phyloP scores from a whole-genome alignment of 2,113 vertebrate species.

The Dipodomys spectabilis region DNA sequence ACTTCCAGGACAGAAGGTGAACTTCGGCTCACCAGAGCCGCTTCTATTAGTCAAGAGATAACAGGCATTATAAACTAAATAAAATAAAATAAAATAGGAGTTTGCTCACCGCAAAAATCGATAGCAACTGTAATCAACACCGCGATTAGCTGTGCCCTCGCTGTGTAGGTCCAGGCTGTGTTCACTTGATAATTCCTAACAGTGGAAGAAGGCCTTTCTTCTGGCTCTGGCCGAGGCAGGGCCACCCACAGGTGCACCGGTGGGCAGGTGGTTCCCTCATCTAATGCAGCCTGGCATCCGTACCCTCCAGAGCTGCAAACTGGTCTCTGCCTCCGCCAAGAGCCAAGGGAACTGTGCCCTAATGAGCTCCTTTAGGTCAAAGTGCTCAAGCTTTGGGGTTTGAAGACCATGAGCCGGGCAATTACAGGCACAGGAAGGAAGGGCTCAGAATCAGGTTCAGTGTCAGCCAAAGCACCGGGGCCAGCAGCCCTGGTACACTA shows the following conservation, averaged over 20 bases:
- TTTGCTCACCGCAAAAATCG: conserved; percentile 77
- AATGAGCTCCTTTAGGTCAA: too few species aligned
- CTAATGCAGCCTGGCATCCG: fast-evolving
- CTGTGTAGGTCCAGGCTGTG: conserved; percentile 10
- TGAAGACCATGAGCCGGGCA: background rate
- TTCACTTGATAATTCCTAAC: background rate
- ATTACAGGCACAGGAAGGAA: fast-evolving
- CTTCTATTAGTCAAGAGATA: conserved; percentile 90
- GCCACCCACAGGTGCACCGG: fast-evolving
- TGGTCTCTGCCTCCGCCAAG: background rate
- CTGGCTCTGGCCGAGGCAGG: background rate
- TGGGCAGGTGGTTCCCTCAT: background rate
- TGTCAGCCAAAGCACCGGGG: fast-evolving
- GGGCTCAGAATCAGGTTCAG: too few species aligned
- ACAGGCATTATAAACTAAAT: conserved; percentile 81
- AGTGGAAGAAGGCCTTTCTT: background rate
- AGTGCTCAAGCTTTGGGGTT: background rate
- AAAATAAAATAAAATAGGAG: conserved; percentile 6
- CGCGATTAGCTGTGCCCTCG: conserved; percentile 19
- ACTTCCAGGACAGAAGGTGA: conserved; percentile 82
- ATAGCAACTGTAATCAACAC: conserved; percentile 69
- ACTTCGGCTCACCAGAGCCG: conserved; percentile 91
- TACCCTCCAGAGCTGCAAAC: fast-evolving
- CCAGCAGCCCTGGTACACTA: too few species aligned
- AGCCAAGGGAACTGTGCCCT: fast-evolving